Conservation (phyloP, 1,140 invertebrate genomes). For the Platorchestia sp. region DNA sequence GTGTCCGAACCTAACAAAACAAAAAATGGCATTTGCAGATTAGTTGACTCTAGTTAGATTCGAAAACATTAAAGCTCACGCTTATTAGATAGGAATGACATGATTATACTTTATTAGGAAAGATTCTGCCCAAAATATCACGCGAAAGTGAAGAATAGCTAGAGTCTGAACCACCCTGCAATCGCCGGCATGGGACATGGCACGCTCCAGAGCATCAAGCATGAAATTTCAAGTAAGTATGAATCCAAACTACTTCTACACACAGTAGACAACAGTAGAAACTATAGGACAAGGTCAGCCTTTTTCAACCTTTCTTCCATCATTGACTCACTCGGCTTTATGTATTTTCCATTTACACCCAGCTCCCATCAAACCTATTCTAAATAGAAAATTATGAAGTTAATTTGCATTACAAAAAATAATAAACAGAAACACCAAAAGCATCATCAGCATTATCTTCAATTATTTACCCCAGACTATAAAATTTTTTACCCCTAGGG, state of each 20-base stretch:
- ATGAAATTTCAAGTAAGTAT: not conserved
- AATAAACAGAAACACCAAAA: too few relatives aligned
- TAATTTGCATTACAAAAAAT: too few relatives aligned
- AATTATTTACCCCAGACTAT: too few relatives aligned
- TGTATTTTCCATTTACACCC: too few relatives aligned
- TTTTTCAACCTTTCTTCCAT: too few relatives aligned
- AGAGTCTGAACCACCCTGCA: not conserved
- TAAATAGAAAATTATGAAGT: too few relatives aligned
- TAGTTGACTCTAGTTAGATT: not conserved
- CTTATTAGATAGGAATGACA: not conserved
- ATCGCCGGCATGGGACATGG: not conserved
- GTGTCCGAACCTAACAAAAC: not conserved
- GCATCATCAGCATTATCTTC: too few relatives aligned
- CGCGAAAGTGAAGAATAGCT: not conserved
- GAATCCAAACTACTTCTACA: not conserved
- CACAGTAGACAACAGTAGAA: not conserved
- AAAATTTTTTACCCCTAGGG: too few relatives aligned
- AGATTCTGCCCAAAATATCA: not conserved
- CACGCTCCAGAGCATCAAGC: not conserved
- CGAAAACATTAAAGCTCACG: not conserved
- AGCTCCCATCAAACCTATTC: too few relatives aligned
- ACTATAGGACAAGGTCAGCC: too few relatives aligned
- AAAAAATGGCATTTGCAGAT: not conserved
- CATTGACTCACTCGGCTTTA: too few relatives aligned
- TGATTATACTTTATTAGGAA: not conserved